Percentiles rank a stretch among this genome's conserved stretches.
Evolutionary conservation across 92 coral and sea anemone genomes (phyloP).

Genomic region (Ricordea florida): DNA sequence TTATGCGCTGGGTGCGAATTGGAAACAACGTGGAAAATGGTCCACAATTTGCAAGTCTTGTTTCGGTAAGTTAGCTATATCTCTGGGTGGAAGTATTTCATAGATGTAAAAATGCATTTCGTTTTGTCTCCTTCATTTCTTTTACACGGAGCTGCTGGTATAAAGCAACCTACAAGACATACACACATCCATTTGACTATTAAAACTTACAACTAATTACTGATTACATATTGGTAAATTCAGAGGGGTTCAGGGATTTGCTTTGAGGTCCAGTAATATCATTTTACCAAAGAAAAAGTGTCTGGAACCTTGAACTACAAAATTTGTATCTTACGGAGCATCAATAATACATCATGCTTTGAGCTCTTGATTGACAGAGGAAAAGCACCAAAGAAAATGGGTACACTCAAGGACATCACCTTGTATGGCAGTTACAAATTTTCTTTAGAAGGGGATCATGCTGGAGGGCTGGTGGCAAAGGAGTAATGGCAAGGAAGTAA

Average conservation of each 20-base stretch:
- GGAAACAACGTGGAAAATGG: neutral
- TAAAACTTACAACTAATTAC: too few relatives aligned
- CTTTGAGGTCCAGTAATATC: too few relatives aligned
- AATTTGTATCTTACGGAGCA: neutral
- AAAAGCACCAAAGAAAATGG: conserved; percentile 25
- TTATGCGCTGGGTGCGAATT: neutral
- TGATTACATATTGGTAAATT: too few relatives aligned
- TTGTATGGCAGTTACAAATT: conserved; percentile 25
- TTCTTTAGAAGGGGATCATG: conserved; percentile 10
- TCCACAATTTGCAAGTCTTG: neutral
- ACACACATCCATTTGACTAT: too few relatives aligned
- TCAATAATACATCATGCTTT: neutral
- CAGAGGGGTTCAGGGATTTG: too few relatives aligned
- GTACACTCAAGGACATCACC: conserved; percentile 39
- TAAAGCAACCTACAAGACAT: too few relatives aligned
- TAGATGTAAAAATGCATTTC: neutral
- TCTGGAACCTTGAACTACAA: too few relatives aligned
- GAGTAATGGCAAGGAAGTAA: conserved; percentile 17
- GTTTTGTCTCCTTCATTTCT: neutral
- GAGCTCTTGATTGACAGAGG: neutral
- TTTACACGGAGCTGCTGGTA: too few relatives aligned
- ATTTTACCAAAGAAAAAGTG: too few relatives aligned
- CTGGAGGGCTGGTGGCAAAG: conserved; percentile 31
- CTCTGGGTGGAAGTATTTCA: neutral
- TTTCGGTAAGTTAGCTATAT: neutral